Evolutionary conservation across 2,797 vertebrate species (phyloP).

Genomic region (Antennarius maculatus): DNA sequence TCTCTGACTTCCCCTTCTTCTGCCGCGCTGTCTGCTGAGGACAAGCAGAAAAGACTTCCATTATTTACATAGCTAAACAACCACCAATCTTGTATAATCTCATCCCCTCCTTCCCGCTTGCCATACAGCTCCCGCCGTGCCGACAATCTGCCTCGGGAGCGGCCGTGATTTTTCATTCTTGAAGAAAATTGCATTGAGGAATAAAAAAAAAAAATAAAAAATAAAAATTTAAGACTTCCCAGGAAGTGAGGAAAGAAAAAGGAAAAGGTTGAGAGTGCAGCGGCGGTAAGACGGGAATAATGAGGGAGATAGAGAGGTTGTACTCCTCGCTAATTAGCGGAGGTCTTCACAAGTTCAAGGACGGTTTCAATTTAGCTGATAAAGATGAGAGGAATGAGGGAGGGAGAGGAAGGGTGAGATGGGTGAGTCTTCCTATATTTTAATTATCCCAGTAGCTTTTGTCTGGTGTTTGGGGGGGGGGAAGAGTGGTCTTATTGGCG

Average conservation of each 20-base stretch:
- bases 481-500: slow-evolving; percentile 52
- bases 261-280: slow-evolving; percentile 43
- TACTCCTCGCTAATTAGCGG: slow-evolving; percentile 70
- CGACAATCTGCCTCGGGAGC: slow-evolving; percentile 5
- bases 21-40: slow-evolving; percentile 17
- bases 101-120: not conserved
- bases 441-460: slow-evolving; percentile 75
- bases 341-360: slow-evolving; percentile 80
- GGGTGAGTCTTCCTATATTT: slow-evolving; percentile 67
- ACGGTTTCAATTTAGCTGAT: slow-evolving; percentile 80
- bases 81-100: slow-evolving; percentile 27
- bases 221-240: slow-evolving; percentile 17
- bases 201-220: not conserved
- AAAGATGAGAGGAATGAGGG: slow-evolving; percentile 70
- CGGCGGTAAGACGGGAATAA: slow-evolving; percentile 61
- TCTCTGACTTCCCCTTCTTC: slow-evolving; percentile 14
- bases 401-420: slow-evolving; percentile 51
- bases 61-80: slow-evolving; percentile 43
- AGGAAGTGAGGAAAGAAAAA: slow-evolving; percentile 12
- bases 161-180: slow-evolving; percentile 27
- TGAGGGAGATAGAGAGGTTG: slow-evolving; percentile 71
- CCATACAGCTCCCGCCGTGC: not conserved
- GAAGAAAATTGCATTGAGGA: slow-evolving; percentile 26
- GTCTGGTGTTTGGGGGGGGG: slow-evolving; percentile 24
- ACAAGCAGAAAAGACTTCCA: slow-evolving; percentile 24